Evolutionary conservation across 2,797 vertebrate species (phyloP).

Genomic region (Taenioides sp.): DNA sequence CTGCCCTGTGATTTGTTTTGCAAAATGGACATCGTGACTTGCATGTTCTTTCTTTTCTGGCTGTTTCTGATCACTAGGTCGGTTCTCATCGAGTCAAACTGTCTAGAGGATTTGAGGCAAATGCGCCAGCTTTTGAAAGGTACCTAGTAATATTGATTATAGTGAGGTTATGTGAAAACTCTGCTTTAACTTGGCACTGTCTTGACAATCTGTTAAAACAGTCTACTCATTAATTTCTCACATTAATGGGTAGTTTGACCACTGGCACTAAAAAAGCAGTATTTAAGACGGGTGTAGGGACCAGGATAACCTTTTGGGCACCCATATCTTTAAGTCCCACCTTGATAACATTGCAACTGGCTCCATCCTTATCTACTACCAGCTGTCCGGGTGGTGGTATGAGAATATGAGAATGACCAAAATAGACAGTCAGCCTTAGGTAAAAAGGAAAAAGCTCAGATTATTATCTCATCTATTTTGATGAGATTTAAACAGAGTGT

Average conservation of each 20-base stretch:
- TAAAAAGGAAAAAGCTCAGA: background rate
- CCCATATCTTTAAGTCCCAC: conserved; percentile 26
- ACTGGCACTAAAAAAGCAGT: background rate
- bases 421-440: background rate
- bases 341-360: conserved; percentile 14
- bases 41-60: conserved; percentile 28
- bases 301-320: background rate
- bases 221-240: no score
- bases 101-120: conserved; percentile 96
- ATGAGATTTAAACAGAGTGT: background rate
- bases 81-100: conserved; percentile 98
- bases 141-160: conserved; percentile 62
- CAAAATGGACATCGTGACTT: conserved; percentile 26
- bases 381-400: background rate
- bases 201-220: no score
- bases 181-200: background rate
- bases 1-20: background rate
- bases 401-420: background rate
- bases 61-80: conserved; percentile 78
- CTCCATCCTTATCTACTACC: conserved; percentile 31
- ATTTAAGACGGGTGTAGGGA: conserved; percentile 1
- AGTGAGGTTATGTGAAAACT: background rate
- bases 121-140: conserved; percentile 98
- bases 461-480: background rate
- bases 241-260: background rate